These are phyloP conservation scores for Alexandromys fortis DNA, from an alignment of 2,113 vertebrate genomes.

Conservation along the genomic window DNA sequence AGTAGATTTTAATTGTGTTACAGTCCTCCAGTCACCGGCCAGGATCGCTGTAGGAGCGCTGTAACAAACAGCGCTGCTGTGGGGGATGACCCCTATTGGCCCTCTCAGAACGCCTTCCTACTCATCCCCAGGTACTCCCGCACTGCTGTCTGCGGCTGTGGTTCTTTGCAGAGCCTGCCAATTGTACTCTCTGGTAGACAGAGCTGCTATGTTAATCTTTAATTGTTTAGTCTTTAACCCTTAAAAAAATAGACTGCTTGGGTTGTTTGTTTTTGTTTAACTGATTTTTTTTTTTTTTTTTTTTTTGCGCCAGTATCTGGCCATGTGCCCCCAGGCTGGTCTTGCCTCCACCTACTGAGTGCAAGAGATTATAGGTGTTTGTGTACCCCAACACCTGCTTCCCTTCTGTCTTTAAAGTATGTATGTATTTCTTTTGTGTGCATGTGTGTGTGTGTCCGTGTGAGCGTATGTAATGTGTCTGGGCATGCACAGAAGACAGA, in stretches of 20 bases:
- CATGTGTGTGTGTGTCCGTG: neutral
- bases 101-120: neutral
- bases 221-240: neutral
- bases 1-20: neutral
- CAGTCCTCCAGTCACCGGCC: too few relatives aligned
- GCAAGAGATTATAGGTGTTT: neutral
- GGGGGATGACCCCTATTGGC: neutral
- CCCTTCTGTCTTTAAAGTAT: neutral
- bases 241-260: neutral
- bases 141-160: fast-evolving
- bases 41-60: neutral
- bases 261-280: neutral
- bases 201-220: neutral
- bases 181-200: neutral
- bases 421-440: neutral
- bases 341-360: neutral
- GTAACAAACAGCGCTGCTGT: neutral
- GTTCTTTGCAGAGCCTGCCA: neutral
- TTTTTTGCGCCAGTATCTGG: neutral
- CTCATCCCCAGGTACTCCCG: neutral
- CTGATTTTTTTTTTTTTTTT: neutral
- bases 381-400: neutral
- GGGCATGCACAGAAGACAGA: neutral
- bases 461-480: neutral
- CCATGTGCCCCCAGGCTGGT: neutral